Base-by-base conservation (phyloP, 2,888 invertebrate species). In the Folsomia candida region DNA sequence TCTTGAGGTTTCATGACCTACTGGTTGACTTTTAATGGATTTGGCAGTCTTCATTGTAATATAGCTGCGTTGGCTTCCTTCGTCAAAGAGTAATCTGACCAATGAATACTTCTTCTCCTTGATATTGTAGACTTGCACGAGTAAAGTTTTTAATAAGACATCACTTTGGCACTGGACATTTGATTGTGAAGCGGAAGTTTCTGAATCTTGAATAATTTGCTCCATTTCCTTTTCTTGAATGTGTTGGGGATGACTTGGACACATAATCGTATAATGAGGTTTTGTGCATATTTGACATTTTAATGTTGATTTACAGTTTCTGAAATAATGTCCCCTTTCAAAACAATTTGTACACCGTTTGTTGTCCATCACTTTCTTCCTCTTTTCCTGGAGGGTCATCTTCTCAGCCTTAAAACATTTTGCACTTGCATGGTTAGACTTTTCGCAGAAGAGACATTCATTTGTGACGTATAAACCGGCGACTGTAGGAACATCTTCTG, bases 21-120 rank as follows among this genome's bases (percentile, higher is more conserved):
- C 29, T 11, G n/a, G 9, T 70, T 62, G 4, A 71, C 73, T 25
- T 68, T 70, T 2, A 79, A 27, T 28, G 68, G 67, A 9, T 77
- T 77, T 28, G 72, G 66, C 18, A 79, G 64, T 0, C 77, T 78
- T 70, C 75, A 74, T 22, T 78, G 4, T 22, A 4, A 18, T 51
- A 28, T n/a, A 66, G 24, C 57, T 57, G 2, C 66, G 2, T 29
- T 66, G 57, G 22, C 57, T 57, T 9, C 66, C 57, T 3, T n/a
- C 20, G 20, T 66, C 66, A 1, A 25, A 25, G 28, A 66, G 18
- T 3, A 57, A 20, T 4, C 66, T 9, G 2, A 66, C 28, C 2
- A 29, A 24, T n/a, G n/a, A n/a, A n/a, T n/a, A n/a, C n/a, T n/a
- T n/a, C n/a, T n/a, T n/a, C n/a, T n/a, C n/a, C n/a, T n/a, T n/a